phyloP scores from a whole-genome alignment of 2,797 vertebrate genomes.

The Sylvilagus floridanus region DNA sequence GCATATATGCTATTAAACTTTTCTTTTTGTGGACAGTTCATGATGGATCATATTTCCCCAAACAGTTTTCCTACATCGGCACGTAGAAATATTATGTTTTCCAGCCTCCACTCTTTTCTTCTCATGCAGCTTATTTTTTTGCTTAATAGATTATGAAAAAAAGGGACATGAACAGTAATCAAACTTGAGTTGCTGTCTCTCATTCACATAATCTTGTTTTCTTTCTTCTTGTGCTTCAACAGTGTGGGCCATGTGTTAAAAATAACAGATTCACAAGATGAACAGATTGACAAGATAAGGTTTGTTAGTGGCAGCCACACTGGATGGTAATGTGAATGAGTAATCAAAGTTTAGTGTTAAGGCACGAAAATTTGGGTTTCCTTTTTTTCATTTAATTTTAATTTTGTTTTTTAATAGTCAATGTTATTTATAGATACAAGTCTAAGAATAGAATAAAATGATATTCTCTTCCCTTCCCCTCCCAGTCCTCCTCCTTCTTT shows the following conservation, averaged over 20 bases:
- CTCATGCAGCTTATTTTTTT: neutral
- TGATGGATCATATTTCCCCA: neutral
- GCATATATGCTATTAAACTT: neutral
- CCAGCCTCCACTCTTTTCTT: neutral
- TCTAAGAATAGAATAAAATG: too few species aligned
- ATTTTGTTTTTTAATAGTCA: too few species aligned
- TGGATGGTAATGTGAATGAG: neutral
- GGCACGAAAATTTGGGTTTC: neutral
- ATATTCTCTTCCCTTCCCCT: too few species aligned
- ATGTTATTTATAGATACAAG: too few species aligned
- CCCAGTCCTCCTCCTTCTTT: too few species aligned
- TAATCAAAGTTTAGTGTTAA: neutral
- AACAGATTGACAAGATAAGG: neutral
- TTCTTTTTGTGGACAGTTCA: neutral
- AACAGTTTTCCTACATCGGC: neutral
- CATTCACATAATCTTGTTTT: neutral
- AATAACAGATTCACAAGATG: neutral
- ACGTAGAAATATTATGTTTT: neutral
- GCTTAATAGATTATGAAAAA: neutral
- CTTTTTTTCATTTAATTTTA: neutral
- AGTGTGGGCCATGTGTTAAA: neutral
- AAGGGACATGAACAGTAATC: neutral
- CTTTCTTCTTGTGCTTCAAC: neutral
- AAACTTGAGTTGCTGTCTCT: neutral
- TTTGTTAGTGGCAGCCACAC: neutral